phyloP scores from a whole-genome alignment of 2,888 invertebrate species.

The Sphaerophoria rueppellii region DNA sequence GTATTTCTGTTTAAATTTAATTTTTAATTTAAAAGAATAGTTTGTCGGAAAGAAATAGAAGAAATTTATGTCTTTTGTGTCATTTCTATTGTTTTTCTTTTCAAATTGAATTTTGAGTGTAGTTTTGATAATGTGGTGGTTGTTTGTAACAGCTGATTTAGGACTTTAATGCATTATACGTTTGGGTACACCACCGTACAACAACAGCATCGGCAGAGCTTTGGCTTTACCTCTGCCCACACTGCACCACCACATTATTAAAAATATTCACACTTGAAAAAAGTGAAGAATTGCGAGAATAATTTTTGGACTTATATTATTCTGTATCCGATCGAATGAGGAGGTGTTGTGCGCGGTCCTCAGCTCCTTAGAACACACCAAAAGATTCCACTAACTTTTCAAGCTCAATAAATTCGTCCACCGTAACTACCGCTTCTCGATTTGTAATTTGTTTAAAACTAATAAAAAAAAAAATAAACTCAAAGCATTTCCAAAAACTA shows the following conservation, averaged over 20 bases:
- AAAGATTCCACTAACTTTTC: constrained; percentile 57
- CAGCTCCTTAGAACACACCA: constrained; percentile 65
- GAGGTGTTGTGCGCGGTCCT: constrained; percentile 75
- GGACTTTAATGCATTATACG: constrained; percentile 58
- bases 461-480: constrained; percentile 3
- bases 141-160: constrained; percentile 68
- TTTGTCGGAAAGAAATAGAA: constrained; percentile 37
- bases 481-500: constrained; percentile 43
- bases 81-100: constrained; percentile 58
- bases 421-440: constrained; percentile 44
- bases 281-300: constrained; percentile 71
- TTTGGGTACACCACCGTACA: constrained; percentile 57
- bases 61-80: constrained; percentile 66
- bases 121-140: constrained; percentile 55
- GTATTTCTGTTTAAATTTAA: neutral
- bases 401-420: constrained; percentile 33
- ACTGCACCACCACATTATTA: constrained; percentile 64
- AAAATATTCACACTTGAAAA: constrained; percentile 70
- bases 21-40: constrained; percentile 41
- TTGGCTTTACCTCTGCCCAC: constrained; percentile 61
- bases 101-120: constrained; percentile 49
- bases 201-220: neutral
- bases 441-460: constrained; percentile 22
- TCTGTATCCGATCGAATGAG: constrained; percentile 76
- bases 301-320: constrained; percentile 74